These are phyloP conservation scores for Pantherophis alleghaniensis DNA, from an alignment of 2,797 vertebrate genomes.

Conservation along the genomic window DNA sequence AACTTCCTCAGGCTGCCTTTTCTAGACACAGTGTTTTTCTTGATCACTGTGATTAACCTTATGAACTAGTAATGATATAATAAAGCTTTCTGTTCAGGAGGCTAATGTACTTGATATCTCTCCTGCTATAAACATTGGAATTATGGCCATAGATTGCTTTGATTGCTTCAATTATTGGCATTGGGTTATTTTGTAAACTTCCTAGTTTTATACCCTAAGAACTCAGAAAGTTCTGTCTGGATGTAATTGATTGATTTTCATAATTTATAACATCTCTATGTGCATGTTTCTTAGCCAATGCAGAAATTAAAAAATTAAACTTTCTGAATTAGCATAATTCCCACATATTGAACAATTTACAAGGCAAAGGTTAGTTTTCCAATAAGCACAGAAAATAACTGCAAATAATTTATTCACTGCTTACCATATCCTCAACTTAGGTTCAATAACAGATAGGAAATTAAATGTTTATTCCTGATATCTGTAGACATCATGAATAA, in stretches of 20 bases:
- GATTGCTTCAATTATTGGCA: background rate
- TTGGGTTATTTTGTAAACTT: background rate
- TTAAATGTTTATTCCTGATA: constrained; percentile 26
- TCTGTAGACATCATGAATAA: background rate
- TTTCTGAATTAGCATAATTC: constrained; percentile 26
- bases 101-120: background rate
- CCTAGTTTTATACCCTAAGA: background rate
- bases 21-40: background rate
- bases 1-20: background rate
- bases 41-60: background rate
- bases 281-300: background rate
- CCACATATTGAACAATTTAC: constrained; percentile 11
- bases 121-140: background rate
- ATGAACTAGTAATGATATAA: background rate
- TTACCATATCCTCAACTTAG: constrained; percentile 13
- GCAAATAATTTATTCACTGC: constrained; percentile 17
- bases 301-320: background rate
- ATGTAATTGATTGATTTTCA: constrained; percentile 1
- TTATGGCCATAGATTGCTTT: background rate
- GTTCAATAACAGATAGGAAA: constrained; percentile 8
- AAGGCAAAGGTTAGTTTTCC: constrained; percentile 17
- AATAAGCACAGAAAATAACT: background rate
- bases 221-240: background rate
- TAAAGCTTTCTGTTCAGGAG: background rate
- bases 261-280: background rate